Conservation (phyloP, 2,797 vertebrate species). For the Bradypodion pumilum region DNA sequence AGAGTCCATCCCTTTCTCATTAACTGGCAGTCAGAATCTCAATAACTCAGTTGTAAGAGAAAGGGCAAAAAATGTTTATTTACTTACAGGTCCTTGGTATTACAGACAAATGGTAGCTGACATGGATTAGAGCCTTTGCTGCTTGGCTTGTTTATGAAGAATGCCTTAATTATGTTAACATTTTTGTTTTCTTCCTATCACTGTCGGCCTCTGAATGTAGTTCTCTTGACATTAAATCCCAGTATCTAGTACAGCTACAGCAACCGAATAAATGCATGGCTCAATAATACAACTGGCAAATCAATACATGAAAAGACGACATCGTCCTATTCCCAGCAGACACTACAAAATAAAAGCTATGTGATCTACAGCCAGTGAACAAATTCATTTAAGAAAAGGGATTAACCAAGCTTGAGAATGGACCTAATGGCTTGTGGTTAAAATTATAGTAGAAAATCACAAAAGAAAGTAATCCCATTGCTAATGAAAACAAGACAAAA, state of each 20-base stretch:
- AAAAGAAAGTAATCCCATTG: background rate
- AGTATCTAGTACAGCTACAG: background rate
- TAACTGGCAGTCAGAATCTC: no score
- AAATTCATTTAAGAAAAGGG: constrained; percentile 25
- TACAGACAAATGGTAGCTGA: background rate
- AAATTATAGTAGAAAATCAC: constrained; percentile 9
- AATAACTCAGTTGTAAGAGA: no score
- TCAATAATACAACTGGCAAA: constrained; percentile 12
- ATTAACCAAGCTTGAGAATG: background rate
- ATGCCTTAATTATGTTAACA: constrained; percentile 1
- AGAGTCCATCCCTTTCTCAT: no score
- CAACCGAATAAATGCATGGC: background rate
- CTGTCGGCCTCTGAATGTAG: background rate
- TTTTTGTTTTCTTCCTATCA: background rate
- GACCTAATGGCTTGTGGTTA: background rate
- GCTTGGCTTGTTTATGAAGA: background rate
- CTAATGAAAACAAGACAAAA: constrained; percentile 13
- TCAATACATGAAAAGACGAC: background rate
- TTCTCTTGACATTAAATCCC: background rate
- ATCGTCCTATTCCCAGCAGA: constrained; percentile 11
- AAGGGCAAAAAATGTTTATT: no score
- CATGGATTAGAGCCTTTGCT: background rate
- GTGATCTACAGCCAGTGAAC: background rate
- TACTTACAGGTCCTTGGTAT: no score
- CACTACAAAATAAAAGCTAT: background rate